phyloP scores from a whole-genome alignment of 1,140 invertebrate species.

The Phthorimaea operculella region DNA sequence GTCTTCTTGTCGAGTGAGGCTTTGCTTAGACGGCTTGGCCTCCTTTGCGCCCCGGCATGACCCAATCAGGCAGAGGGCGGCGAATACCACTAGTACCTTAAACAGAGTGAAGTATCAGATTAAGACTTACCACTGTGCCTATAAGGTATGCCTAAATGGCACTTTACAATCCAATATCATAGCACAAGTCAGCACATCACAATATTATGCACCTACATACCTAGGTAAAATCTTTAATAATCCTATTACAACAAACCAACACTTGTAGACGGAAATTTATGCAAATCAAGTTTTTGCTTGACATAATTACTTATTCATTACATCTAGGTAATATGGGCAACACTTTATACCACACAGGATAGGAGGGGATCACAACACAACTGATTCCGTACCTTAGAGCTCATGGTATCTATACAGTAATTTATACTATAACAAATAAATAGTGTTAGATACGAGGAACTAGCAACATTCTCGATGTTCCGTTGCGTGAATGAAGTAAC shows the following conservation, averaged over 20 bases:
- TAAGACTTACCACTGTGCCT: background rate
- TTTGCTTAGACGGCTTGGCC: slow-evolving; percentile 7
- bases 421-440: background rate
- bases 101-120: slow-evolving; percentile 1
- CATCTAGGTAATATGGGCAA: no score
- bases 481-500: slow-evolving; percentile 22
- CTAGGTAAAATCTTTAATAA: no score
- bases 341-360: no score
- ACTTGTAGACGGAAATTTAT: no score
- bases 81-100: slow-evolving; percentile 17
- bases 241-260: no score
- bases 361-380: no score
- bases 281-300: no score
- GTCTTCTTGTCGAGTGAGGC: slow-evolving; percentile 11
- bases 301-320: no score
- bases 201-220: no score
- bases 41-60: slow-evolving; percentile 20
- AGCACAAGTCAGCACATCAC: no score
- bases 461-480: background rate
- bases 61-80: slow-evolving; percentile 19
- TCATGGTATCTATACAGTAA: slow-evolving; percentile 4
- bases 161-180: no score
- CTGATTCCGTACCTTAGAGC: slow-evolving; percentile 11
- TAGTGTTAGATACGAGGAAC: background rate
- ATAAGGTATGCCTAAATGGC: background rate